These are phyloP conservation scores for Heterocephalus glaber DNA, from an alignment of 2,113 vertebrate genomes.

Conservation along the genomic window DNA sequence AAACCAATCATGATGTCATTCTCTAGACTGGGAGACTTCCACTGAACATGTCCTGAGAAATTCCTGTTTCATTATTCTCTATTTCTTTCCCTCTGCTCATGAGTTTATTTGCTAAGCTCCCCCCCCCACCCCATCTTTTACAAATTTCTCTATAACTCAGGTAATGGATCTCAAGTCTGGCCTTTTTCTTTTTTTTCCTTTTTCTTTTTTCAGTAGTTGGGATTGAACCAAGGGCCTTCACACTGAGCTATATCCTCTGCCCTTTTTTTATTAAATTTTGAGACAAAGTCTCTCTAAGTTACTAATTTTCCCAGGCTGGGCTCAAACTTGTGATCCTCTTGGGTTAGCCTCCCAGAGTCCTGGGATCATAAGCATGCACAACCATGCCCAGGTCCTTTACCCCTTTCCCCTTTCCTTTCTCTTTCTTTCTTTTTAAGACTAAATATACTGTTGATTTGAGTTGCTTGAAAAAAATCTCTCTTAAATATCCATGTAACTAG, in stretches of 20 bases:
- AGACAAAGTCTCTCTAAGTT: not conserved
- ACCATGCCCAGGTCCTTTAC: too few relatives aligned
- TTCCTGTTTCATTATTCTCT: not conserved
- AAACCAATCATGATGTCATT: not conserved
- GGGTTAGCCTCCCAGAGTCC: not conserved
- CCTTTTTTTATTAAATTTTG: not conserved
- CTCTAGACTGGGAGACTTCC: not conserved
- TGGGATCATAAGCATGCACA: too few relatives aligned
- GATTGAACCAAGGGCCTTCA: not conserved
- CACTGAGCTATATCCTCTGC: not conserved
- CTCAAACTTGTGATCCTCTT: not conserved
- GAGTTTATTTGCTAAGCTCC: not conserved
- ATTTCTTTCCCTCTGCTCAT: slow-evolving; percentile 7
- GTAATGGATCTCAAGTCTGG: slow-evolving; percentile 1
- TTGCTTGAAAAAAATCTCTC: slow-evolving; percentile 18
- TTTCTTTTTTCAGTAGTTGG: not conserved
- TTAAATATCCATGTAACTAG: not conserved
- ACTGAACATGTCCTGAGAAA: not conserved
- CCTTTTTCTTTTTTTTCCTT: not conserved
- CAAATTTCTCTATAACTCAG: not conserved
- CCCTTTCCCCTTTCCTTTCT: too few relatives aligned
- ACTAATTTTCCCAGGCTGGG: not conserved
- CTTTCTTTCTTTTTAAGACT: not conserved
- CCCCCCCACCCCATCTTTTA: not conserved
- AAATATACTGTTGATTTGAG: slow-evolving; percentile 23